phyloP scores from a whole-genome alignment of 2,113 vertebrate species.

The Microtus pennsylvanicus region DNA sequence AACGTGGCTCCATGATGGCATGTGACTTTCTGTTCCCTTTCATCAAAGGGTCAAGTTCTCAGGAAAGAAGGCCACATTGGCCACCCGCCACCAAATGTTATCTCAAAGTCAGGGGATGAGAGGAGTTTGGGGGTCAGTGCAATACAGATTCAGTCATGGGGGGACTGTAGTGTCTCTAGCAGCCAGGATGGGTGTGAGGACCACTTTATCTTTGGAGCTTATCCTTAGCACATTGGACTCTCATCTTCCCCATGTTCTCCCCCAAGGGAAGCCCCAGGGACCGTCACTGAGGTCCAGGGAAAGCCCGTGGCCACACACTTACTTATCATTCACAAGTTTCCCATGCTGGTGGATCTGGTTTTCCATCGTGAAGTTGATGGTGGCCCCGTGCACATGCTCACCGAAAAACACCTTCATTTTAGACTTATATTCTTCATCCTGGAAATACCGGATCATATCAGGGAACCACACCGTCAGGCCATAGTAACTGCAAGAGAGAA shows the following conservation, averaged over 20 bases:
- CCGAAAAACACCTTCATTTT: conserved; percentile 91
- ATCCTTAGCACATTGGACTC: neutral
- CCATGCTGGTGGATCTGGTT: conserved; percentile 96
- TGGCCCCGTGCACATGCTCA: conserved; percentile 92
- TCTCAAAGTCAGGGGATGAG: neutral
- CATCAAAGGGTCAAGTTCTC: neutral
- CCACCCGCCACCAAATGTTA: neutral
- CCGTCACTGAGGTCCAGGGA: neutral
- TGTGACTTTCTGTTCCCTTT: neutral
- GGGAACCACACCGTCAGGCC: conserved; percentile 98
- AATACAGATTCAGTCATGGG: neutral
- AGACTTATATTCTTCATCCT: conserved; percentile 94
- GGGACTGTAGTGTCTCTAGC: rapidly evolving
- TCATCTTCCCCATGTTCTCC: neutral
- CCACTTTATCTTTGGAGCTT: neutral
- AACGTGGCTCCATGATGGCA: rapidly evolving
- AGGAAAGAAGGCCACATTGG: neutral
- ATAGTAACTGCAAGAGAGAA: conserved; percentile 90
- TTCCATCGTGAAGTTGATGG: conserved; percentile 97
- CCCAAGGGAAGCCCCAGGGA: neutral
- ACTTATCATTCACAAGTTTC: conserved; percentile 95
- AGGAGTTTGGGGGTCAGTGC: rapidly evolving
- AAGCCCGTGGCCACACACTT: conserved; percentile 55
- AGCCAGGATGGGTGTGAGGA: neutral
- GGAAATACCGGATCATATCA: conserved; percentile 97